Percentiles rank a stretch among this genome's conserved stretches.
Conservation (phyloP, 2,888 invertebrate species). For the Alviniconcha strummeri region DNA sequence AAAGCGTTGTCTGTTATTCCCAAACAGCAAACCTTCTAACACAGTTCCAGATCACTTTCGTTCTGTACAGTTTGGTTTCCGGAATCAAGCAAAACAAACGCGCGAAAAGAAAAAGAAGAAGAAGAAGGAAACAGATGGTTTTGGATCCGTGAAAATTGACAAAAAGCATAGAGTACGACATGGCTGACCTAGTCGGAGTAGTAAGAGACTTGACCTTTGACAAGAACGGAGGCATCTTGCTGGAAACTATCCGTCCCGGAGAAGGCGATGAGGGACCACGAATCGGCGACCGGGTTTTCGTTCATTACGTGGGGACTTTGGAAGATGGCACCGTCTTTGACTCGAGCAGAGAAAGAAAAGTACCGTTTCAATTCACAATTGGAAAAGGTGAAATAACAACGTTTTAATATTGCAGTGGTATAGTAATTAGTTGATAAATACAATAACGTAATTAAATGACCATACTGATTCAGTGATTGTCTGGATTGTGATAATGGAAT, state of each 20-base stretch:
- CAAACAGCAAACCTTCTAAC: no score
- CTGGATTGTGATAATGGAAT: no score
- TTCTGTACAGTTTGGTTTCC: no score
- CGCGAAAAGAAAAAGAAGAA: no score
- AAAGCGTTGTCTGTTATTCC: no score
- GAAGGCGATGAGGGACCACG: conserved; percentile 82
- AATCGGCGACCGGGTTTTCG: conserved; percentile 82
- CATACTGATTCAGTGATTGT: no score
- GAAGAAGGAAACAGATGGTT: no score
- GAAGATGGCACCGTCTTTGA: conserved; percentile 92
- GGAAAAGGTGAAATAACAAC: conserved; percentile 83
- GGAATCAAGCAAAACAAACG: no score
- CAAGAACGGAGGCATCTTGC: conserved; percentile 85
- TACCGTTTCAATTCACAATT: conserved; percentile 90
- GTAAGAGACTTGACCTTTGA: conserved; percentile 4
- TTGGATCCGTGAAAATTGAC: no score
- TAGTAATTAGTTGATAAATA: background rate
- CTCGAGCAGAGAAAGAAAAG: conserved; percentile 87
- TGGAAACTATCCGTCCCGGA: conserved; percentile 82
- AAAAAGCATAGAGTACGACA: background rate
- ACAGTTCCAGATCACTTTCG: no score
- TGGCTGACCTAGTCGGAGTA: conserved; percentile 2
- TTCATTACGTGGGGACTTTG: conserved; percentile 94
- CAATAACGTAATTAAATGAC: background rate
- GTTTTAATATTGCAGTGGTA: background rate